Conservation (phyloP, 64 coral and sea anemone species). For the Hydrozoanthus tunicans region DNA sequence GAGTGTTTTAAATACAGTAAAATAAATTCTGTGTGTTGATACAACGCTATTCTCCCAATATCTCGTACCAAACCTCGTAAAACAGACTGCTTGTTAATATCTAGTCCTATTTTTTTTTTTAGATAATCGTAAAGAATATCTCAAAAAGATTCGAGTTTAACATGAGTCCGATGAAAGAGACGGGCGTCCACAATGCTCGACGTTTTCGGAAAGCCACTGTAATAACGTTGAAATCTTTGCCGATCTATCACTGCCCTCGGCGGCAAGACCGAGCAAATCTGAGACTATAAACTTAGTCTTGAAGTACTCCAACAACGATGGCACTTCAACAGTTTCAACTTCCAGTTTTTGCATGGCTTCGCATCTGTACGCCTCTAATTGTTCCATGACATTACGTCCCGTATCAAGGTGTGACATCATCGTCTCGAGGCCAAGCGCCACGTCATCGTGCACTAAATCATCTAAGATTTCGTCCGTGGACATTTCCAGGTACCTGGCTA, state of each 20-base stretch:
- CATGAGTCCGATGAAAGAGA: slow-evolving; percentile 37
- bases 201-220: slow-evolving; percentile 92
- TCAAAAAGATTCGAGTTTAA: background rate
- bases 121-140: too few relatives aligned
- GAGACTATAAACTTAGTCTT: slow-evolving; percentile 59
- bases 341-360: slow-evolving; percentile 45
- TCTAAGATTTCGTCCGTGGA: slow-evolving; percentile 78
- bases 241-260: slow-evolving; percentile 52
- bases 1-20: too few relatives aligned
- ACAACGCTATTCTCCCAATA: too few relatives aligned
- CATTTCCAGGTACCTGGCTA: slow-evolving; percentile 78
- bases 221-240: slow-evolving; percentile 77
- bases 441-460: slow-evolving; percentile 63
- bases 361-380: slow-evolving; percentile 59
- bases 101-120: too few relatives aligned
- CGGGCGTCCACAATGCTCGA: slow-evolving; percentile 51
- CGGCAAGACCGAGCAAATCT: slow-evolving; percentile 61
- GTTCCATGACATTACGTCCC: slow-evolving; percentile 76
- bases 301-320: slow-evolving; percentile 72
- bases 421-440: slow-evolving; percentile 70
- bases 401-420: slow-evolving; percentile 72
- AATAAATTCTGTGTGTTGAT: too few relatives aligned
- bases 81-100: too few relatives aligned
- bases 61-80: too few relatives aligned
- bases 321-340: slow-evolving; percentile 4